These are phyloP conservation scores for Indri indri DNA, from an alignment of 2,113 vertebrate genomes.

Conservation along the genomic window DNA sequence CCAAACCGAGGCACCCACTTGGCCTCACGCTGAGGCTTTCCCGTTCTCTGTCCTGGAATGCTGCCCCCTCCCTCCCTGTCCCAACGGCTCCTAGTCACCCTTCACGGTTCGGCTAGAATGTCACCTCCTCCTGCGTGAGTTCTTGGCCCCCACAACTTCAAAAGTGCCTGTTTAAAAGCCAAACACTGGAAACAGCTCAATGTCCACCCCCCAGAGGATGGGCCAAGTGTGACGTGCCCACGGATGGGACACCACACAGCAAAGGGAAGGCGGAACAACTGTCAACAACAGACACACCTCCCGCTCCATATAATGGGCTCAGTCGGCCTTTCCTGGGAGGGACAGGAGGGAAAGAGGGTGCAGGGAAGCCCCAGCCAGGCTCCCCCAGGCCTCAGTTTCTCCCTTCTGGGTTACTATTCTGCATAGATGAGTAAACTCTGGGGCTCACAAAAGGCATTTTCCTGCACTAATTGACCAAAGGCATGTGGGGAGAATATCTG, in stretches of 20 bases:
- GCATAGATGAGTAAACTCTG: neutral
- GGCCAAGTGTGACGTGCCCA: fast-evolving
- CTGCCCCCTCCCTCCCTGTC: no score
- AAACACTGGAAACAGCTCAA: neutral
- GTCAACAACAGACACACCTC: fast-evolving
- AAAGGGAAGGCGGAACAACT: fast-evolving
- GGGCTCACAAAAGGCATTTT: neutral
- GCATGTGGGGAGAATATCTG: fast-evolving
- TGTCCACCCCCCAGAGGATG: fast-evolving
- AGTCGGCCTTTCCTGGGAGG: neutral
- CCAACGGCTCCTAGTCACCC: neutral
- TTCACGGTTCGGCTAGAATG: neutral
- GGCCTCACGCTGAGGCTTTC: no score
- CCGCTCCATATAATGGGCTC: fast-evolving
- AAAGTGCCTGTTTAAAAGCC: neutral
- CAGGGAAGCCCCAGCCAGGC: neutral
- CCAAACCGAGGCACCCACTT: neutral
- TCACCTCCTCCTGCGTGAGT: neutral
- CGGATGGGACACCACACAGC: fast-evolving
- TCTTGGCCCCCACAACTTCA: neutral
- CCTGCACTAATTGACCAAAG: neutral
- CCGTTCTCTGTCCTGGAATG: neutral
- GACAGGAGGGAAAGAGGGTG: fast-evolving
- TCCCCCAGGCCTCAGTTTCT: neutral
- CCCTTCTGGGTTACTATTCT: neutral